Evolutionary conservation across 2,113 vertebrate species (phyloP).

Genomic region (Mesoclemmys tuberculata): DNA sequence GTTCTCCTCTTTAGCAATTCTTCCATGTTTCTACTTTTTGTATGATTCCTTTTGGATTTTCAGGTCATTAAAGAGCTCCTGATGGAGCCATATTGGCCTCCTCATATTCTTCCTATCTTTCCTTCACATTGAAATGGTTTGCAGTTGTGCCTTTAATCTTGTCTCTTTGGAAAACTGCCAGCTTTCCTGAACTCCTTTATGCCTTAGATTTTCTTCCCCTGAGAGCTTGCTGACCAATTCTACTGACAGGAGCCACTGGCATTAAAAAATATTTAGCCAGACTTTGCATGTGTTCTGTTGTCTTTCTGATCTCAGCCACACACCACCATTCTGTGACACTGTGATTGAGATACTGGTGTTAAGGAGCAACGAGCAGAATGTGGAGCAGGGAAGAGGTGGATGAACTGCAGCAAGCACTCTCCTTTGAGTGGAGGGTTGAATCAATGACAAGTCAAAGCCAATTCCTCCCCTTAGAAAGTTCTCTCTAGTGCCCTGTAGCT

Average conservation of each 20-base stretch:
- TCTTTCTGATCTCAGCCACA: neutral
- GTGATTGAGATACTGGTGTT: neutral
- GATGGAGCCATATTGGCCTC: neutral
- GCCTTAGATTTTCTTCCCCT: neutral
- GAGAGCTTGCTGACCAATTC: neutral
- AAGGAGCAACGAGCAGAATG: neutral
- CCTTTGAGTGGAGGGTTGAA: neutral
- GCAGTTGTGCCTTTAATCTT: neutral
- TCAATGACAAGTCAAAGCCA: accelerated
- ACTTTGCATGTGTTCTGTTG: neutral
- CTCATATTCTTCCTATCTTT: neutral
- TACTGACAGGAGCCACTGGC: neutral
- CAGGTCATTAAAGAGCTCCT: neutral
- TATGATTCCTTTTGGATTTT: neutral
- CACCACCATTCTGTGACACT: neutral
- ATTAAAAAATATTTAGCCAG: neutral
- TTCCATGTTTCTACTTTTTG: neutral
- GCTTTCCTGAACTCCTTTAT: neutral
- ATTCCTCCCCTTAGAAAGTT: neutral
- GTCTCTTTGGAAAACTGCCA: neutral
- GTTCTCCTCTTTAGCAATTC: neutral
- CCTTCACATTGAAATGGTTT: neutral
- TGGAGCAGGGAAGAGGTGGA: neutral
- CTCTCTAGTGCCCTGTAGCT: neutral
- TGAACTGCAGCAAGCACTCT: neutral